Percentiles rank a stretch among this genome's conserved stretches.
Evolutionary conservation across 2,113 vertebrate genomes (phyloP).

Genomic region (Piprites chloris): DNA sequence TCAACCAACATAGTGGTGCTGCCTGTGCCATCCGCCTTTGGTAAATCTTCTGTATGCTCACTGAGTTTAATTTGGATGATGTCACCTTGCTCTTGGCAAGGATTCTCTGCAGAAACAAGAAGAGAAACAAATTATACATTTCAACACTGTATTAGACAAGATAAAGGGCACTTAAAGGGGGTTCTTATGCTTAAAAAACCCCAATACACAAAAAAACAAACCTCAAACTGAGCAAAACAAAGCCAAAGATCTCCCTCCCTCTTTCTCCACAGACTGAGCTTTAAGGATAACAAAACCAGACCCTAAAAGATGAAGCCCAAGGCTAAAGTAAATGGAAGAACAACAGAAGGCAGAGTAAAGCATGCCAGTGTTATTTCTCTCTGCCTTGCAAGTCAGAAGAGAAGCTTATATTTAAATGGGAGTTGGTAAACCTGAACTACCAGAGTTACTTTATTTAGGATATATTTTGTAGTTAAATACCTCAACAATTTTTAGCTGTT

Average conservation of each 20-base stretch:
- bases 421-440: background rate
- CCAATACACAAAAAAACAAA: background rate
- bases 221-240: background rate
- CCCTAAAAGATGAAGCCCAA: background rate
- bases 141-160: background rate
- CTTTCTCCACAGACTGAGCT: background rate
- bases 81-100: conserved; percentile 97
- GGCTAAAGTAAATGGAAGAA: background rate
- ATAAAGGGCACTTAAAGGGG: background rate
- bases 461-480: background rate
- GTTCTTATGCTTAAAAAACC: background rate
- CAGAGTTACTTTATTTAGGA: background rate
- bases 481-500: background rate
- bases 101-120: conserved; percentile 86
- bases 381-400: background rate
- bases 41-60: conserved; percentile 93
- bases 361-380: background rate
- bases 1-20: conserved; percentile 99
- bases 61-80: conserved; percentile 99
- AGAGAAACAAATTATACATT: background rate
- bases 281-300: background rate
- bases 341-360: background rate
- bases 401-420: background rate
- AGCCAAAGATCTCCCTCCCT: background rate
- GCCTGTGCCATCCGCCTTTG: conserved; percentile 94